phyloP scores from a whole-genome alignment of 2,888 invertebrate species.

The Hoplodrina ambigua region DNA sequence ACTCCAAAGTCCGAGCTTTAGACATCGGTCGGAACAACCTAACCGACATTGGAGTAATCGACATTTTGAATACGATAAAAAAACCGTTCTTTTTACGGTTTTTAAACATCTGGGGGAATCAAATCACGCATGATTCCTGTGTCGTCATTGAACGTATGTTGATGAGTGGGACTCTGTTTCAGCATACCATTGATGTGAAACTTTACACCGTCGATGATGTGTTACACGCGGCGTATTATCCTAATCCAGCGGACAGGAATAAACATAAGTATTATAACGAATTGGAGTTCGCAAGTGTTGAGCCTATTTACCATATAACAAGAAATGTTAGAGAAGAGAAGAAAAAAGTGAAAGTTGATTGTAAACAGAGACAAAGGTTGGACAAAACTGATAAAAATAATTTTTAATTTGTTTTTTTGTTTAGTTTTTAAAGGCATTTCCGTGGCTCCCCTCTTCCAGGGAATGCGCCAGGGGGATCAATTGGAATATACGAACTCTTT shows the following conservation, averaged over 20 bases:
- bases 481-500: too few relatives aligned
- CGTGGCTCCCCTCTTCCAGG: too few relatives aligned
- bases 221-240: slow-evolving; percentile 81
- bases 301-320: slow-evolving; percentile 82
- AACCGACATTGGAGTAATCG: slow-evolving; percentile 86
- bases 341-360: slow-evolving; percentile 76
- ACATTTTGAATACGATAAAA: slow-evolving; percentile 89
- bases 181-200: slow-evolving; percentile 81
- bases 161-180: slow-evolving; percentile 76
- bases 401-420: slow-evolving; percentile 64
- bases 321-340: slow-evolving; percentile 74
- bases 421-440: too few relatives aligned
- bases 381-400: slow-evolving; percentile 76
- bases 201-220: slow-evolving; percentile 80
- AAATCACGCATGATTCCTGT: slow-evolving; percentile 82
- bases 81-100: slow-evolving; percentile 85
- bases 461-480: too few relatives aligned
- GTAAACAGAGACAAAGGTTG: slow-evolving; percentile 78
- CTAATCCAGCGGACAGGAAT: slow-evolving; percentile 84
- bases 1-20: slow-evolving; percentile 89
- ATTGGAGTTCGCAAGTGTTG: slow-evolving; percentile 82
- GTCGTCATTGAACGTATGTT: slow-evolving; percentile 82
- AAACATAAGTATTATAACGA: slow-evolving; percentile 90
- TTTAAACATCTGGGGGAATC: slow-evolving; percentile 85
- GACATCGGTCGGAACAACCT: slow-evolving; percentile 91